Evolutionary conservation across 2,797 vertebrate species (phyloP), one percentile per base, ranked within the genome.

Genomic region (Cynopterus sphinx): DNA sequence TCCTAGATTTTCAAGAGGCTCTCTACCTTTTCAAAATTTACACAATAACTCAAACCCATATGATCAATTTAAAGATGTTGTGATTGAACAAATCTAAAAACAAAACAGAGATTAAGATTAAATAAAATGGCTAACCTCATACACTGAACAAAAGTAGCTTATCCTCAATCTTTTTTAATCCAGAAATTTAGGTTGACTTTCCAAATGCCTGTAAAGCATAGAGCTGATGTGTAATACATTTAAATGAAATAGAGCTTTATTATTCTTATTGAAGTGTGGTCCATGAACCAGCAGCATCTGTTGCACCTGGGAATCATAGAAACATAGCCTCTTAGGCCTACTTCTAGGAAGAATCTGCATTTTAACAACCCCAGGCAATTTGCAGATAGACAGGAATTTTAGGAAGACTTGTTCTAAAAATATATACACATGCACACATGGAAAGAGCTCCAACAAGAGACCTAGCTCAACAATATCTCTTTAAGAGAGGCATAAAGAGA

Each of bases 21-120:
- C 51, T 94, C 77, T 41, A 61, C 9, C 15, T 88, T 96, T 92
- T 75, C 55, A 84, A 93, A 94, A 51, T 81, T 31, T 68, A 21
- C 82, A 82, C 46, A 36, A 28, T 31, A 94, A 43, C 28, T 81
- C 46, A 49, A 78, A 65, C 0, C 10, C 59, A 75, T 28, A 63
- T 1, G 31, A 79, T 73, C 33, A 82, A 51, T 82, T 79, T 68
- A 43, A 85, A 87, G 41, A 70, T 91, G 46, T 39, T 39, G 55
- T 49, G n/a, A 88, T 13, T 75, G 75, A 94, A 85, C 41, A 94
- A 51, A 36, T 10, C 41, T 36, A 11, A 85, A 41, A 93, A 75
- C 6, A 36, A 87, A 90, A 55, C 41, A 49, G 0, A 91, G 15
- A n/a, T 49, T 49, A 19, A 77, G 33, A 84, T 51, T 43, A 87